Conservation (phyloP, 2,888 invertebrate genomes). For the Rhagonycha fulva region DNA sequence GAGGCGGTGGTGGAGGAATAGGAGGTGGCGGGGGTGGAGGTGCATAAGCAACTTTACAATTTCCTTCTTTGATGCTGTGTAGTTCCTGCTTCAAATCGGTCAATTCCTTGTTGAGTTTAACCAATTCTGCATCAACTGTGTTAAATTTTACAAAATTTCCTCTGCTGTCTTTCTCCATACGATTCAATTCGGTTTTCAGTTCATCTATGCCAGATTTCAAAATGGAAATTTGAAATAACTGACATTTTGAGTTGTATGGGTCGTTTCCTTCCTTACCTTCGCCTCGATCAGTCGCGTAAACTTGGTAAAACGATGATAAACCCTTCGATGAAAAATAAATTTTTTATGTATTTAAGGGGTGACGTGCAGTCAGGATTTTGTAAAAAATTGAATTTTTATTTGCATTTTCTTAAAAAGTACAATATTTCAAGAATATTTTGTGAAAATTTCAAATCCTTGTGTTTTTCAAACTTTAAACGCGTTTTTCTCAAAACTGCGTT, state of each 20-base stretch:
- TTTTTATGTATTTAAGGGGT: not conserved
- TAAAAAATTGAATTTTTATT: too few species aligned
- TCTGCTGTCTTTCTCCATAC: constrained; percentile 10
- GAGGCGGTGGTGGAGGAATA: constrained; percentile 40
- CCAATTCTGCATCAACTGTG: constrained; percentile 26
- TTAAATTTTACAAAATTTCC: not conserved
- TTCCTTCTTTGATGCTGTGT: not conserved
- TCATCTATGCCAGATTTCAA: constrained; percentile 34
- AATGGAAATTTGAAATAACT: constrained; percentile 29
- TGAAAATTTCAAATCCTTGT: too few species aligned
- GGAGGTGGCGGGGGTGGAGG: constrained; percentile 41
- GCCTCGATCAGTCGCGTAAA: not conserved
- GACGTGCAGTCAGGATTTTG: too few species aligned
- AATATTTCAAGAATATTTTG: too few species aligned
- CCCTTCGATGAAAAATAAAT: not conserved
- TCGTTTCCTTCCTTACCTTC: not conserved
- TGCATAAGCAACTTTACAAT: constrained; percentile 15
- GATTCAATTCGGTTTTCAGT: constrained; percentile 20
- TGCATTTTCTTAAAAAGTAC: too few species aligned
- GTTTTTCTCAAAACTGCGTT: too few species aligned
- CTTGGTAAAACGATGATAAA: not conserved
- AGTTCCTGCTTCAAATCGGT: constrained; percentile 22
- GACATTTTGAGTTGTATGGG: not conserved
- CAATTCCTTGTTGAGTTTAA: constrained; percentile 33
- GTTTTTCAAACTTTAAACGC: too few species aligned